Evolutionary conservation across 2,113 vertebrate species (phyloP).

Genomic region (Nothocercus nigrocapillus): DNA sequence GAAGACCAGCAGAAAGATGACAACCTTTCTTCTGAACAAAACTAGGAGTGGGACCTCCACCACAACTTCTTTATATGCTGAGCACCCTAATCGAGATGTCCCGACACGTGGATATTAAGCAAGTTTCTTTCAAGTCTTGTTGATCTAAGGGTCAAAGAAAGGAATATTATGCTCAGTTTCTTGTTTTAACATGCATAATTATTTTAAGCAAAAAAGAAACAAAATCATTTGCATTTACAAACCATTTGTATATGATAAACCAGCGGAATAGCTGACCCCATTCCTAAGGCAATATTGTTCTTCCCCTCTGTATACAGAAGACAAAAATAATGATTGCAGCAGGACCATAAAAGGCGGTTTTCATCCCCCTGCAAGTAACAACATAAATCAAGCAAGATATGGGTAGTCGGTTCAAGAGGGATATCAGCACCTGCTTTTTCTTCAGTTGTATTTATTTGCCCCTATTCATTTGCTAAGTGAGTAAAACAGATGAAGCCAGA

Average conservation of each 20-base stretch:
- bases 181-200: neutral
- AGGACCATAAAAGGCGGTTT: rapidly evolving
- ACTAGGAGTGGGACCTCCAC: neutral
- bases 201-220: neutral
- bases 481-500: neutral
- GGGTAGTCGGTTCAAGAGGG: neutral
- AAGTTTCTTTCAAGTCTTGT: neutral
- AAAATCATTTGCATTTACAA: neutral
- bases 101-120: neutral
- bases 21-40: neutral
- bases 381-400: rapidly evolving
- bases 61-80: neutral
- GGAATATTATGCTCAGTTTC: neutral
- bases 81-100: neutral
- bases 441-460: neutral
- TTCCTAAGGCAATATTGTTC: neutral
- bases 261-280: neutral
- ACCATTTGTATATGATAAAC: neutral
- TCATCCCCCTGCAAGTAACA: rapidly evolving
- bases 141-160: neutral
- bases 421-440: neutral
- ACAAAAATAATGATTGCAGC: neutral
- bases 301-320: neutral
- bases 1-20: neutral
- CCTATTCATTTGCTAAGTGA: rapidly evolving